phyloP scores from a whole-genome alignment of 1,140 invertebrate genomes.

The Andricus grossulariae region DNA sequence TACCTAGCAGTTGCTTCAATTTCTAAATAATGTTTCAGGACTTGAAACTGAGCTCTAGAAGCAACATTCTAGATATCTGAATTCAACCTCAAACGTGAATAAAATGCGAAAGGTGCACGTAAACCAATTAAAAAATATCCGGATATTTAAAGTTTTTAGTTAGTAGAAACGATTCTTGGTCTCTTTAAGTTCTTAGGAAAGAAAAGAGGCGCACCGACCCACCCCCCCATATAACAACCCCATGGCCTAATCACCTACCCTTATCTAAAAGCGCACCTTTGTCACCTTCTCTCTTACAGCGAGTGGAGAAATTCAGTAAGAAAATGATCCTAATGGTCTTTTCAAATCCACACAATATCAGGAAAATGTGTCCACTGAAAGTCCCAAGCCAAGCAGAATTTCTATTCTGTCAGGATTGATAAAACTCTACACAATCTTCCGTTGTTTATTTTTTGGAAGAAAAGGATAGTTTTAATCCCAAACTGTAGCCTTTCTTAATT shows the following conservation, averaged over 20 bases:
- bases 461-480: no score
- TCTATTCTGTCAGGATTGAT: no score
- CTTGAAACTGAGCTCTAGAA: neutral
- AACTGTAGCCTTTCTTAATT: no score
- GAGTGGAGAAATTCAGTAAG: neutral
- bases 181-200: constrained; percentile 37
- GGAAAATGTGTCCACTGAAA: neutral
- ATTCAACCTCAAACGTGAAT: constrained; percentile 16
- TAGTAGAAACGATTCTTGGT: constrained; percentile 25
- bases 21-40: neutral
- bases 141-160: neutral
- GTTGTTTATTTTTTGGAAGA: no score
- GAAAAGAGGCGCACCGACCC: constrained; percentile 72
- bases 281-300: constrained; percentile 18
- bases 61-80: neutral
- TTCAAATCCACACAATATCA: neutral
- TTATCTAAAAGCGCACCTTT: constrained; percentile 26
- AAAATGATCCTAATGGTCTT: constrained; percentile 12
- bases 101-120: constrained; percentile 1
- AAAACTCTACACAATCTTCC: no score
- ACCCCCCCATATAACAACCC: constrained; percentile 65
- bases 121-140: neutral
- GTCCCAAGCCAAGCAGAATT: no score
- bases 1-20: neutral
- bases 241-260: constrained; percentile 68